phyloP scores from a whole-genome alignment of 2,797 vertebrate genomes.

The Poeciliopsis turneri region DNA sequence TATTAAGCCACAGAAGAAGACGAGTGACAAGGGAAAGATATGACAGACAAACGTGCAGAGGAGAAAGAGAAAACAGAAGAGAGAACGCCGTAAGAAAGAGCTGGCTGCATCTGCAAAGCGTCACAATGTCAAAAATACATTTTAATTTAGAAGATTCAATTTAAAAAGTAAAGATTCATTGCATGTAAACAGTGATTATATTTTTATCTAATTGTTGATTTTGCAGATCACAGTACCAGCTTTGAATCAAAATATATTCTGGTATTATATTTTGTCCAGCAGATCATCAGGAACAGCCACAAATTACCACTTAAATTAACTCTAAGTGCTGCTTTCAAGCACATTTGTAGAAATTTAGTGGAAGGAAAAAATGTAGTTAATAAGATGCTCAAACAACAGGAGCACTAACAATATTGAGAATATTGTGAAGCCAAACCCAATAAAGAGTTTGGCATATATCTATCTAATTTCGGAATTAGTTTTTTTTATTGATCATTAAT shows the following conservation, averaged over 20 bases:
- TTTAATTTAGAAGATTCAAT: not conserved
- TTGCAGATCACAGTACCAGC: not conserved
- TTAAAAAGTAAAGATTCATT: not conserved
- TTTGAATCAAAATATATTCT: not conserved
- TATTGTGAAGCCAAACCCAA: not conserved
- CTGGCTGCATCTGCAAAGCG: constrained; percentile 59
- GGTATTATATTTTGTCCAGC: not conserved
- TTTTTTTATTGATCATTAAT: not conserved
- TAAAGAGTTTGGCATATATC: not conserved
- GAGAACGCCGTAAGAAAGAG: constrained; percentile 80
- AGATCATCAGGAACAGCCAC: not conserved
- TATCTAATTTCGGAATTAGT: too few species aligned
- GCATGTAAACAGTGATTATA: not conserved
- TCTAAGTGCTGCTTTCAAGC: not conserved
- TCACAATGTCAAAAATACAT: not conserved
- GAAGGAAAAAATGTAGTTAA: not conserved
- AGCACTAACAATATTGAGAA: not conserved
- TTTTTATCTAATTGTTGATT: not conserved
- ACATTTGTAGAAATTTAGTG: not conserved
- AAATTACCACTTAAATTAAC: not conserved
- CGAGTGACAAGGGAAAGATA: constrained; percentile 55
- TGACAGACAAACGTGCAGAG: constrained; percentile 79
- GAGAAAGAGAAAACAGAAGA: constrained; percentile 76
- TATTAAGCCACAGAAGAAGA: constrained; percentile 51
- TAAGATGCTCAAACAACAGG: not conserved